Conservation (phyloP, 2,888 invertebrate species). For the Lypha dubia region DNA sequence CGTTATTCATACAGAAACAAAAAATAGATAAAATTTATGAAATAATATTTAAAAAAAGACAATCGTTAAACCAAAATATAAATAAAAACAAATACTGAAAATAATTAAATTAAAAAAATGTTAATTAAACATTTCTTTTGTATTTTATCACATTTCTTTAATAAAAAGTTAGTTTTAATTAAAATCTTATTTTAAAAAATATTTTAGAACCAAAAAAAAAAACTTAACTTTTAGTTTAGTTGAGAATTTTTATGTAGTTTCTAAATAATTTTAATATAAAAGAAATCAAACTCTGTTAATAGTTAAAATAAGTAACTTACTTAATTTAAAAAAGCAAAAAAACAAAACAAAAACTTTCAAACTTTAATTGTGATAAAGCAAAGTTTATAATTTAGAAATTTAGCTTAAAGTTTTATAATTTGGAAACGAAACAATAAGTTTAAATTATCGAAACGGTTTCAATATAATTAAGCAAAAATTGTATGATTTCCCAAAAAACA, state of each 20-base stretch:
- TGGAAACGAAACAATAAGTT: conserved; percentile 15
- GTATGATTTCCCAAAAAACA: conserved; percentile 10
- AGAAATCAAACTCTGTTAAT: conserved; percentile 4
- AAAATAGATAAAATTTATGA: conserved; percentile 33
- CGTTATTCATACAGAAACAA: background rate
- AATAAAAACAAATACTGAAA: background rate
- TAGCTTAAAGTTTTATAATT: conserved; percentile 46
- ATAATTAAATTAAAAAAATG: conserved; percentile 14
- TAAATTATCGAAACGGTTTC: conserved; percentile 61
- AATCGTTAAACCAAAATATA: conserved; percentile 56
- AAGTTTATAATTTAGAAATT: conserved; percentile 19
- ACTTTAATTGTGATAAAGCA: conserved; percentile 62
- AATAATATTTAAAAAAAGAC: conserved; percentile 46
- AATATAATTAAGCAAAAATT: conserved; percentile 66
- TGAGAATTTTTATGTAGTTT: conserved; percentile 9
- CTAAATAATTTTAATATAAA: background rate
- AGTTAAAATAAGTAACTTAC: background rate
- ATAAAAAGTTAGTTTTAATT: conserved; percentile 1
- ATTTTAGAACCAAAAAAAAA: conserved; percentile 1
- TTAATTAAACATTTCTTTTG: background rate
- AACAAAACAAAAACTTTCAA: background rate
- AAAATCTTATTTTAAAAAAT: background rate
- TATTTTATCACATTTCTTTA: background rate
- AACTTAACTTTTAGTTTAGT: conserved; percentile 13
- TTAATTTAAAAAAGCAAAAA: background rate